Conservation (phyloP, 2,797 vertebrate species). For the Rallus crepitans region DNA sequence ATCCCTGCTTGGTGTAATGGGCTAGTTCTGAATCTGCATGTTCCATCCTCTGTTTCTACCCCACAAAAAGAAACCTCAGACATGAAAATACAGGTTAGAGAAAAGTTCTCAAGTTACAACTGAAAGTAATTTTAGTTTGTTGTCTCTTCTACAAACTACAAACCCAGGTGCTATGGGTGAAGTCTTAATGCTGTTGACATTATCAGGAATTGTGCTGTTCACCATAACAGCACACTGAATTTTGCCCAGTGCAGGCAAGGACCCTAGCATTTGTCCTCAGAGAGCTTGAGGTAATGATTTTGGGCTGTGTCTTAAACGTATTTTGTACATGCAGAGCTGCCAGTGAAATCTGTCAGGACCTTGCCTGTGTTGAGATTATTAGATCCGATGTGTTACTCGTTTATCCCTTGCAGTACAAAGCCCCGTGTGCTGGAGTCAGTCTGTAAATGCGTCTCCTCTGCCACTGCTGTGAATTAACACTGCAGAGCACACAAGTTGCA, state of each 20-base stretch:
- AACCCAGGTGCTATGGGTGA: neutral
- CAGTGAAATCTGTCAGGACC: neutral
- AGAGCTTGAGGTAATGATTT: neutral
- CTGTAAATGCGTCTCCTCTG: neutral
- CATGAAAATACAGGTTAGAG: neutral
- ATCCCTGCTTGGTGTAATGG: accelerated
- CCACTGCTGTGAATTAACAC: neutral
- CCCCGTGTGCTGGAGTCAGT: neutral
- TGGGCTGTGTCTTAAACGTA: neutral
- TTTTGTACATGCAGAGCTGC: neutral
- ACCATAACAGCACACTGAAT: accelerated
- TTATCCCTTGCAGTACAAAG: neutral
- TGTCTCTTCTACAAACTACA: neutral
- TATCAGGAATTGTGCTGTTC: neutral
- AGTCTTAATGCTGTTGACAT: neutral
- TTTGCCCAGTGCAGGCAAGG: neutral
- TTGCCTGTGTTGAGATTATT: neutral
- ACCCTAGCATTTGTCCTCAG: neutral
- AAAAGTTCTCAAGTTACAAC: neutral
- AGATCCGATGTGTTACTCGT: neutral
- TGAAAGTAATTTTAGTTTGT: neutral
- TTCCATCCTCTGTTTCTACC: neutral
- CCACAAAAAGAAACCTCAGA: neutral
- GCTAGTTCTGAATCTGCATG: neutral
- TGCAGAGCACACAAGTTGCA: neutral